Base-by-base conservation (phyloP, 2,113 vertebrate species). In the Elanoides forficatus region DNA sequence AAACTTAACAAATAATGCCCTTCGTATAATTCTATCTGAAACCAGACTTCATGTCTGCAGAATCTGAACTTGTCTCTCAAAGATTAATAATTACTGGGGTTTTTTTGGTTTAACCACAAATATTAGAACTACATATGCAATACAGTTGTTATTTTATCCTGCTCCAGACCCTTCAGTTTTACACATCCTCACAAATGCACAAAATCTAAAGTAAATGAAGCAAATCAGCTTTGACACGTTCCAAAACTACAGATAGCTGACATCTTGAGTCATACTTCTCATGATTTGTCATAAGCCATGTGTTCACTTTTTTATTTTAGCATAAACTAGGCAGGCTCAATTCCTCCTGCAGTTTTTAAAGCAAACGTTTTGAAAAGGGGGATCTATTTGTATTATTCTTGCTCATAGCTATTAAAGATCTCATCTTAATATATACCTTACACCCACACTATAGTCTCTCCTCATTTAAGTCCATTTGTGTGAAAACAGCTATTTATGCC, bases 251-350 rank as follows among this genome's bases (percentile, higher is more conserved):
- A 82, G 83, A 71, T 48, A 80, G 58, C 48, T 92, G 81, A 91
- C 81, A 91, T 72, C 91, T 68, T 95, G 95, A 97, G 78, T 97
- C 96, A 89, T 74, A 32, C 21, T 59, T 72, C 81, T 87, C 78
- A 87, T 76, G 86, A 93, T 89, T 73, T 96, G 53, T 85, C 87
- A 93, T 56, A 70, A 94, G 86, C 86, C 88, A 87, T 87, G 88
- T 73, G 78, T 70, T 91, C 84, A 38, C 17, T 89, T 91, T n/a
- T 93, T 91, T 81, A 87, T 95, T 91, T 92, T 75, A 90, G 74
- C 70, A 82, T 43, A 72, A 95, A 80, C 18, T 34, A 94, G 66
- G 67, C 21, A 95, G 66, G 32, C 50, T 94, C 26, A 75, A 81
- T 86, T 68, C 36, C 50, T 70, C 6, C 1, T 15, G 4, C 43